phyloP scores from a whole-genome alignment of 2,113 vertebrate genomes.

The Anser brachyrhynchus region DNA sequence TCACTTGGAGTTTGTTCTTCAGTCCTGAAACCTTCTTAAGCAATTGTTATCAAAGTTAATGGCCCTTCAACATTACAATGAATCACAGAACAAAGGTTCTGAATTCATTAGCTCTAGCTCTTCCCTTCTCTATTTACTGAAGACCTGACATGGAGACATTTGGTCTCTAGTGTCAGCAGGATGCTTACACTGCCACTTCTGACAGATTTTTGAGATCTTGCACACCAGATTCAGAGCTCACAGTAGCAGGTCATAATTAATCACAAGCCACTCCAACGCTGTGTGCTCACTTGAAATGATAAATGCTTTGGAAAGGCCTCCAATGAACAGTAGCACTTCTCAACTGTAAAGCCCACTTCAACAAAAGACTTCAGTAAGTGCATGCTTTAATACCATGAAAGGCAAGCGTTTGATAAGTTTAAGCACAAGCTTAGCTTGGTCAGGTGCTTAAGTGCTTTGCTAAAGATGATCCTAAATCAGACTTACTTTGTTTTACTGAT shows the following conservation, averaged over 20 bases:
- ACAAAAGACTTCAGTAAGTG: neutral
- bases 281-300: constrained; percentile 37
- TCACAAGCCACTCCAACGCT: neutral
- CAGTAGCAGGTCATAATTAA: constrained; percentile 39
- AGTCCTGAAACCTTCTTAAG: neutral
- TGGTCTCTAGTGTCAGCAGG: neutral
- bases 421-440: neutral
- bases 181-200: neutral
- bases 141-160: neutral
- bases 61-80: constrained; percentile 28
- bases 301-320: neutral
- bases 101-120: constrained; percentile 18
- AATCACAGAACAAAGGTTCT: constrained; percentile 38
- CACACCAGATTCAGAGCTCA: constrained; percentile 25
- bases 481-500: constrained; percentile 26
- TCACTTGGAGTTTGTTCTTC: constrained; percentile 36
- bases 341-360: neutral
- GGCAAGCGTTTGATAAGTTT: neutral
- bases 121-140: constrained; percentile 24
- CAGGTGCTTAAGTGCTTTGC: neutral
- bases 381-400: neutral
- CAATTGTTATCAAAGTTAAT: constrained; percentile 50
- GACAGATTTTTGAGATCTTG: constrained; percentile 7
- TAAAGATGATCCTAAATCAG: constrained; percentile 8
- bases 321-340: neutral